Evolutionary conservation across 2,888 invertebrate genomes (phyloP).

Genomic region (Ectobius pallidus): DNA sequence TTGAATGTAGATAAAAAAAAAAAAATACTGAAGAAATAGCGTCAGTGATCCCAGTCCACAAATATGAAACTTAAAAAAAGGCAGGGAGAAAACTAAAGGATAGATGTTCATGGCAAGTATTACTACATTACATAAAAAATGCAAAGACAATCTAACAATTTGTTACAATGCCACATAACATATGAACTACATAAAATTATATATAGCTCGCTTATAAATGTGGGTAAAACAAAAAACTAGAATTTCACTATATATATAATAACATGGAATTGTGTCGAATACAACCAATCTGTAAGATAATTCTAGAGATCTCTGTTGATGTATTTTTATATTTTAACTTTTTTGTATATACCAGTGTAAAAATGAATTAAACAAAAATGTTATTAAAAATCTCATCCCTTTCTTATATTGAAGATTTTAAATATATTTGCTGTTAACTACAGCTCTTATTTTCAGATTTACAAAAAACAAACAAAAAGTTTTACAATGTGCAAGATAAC

Average conservation of each 20-base stretch:
- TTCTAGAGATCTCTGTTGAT: background rate
- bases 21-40: conserved; percentile 26
- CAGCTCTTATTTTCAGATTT: conserved; percentile 6
- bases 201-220: background rate
- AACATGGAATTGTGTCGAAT: background rate
- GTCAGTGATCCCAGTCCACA: conserved; percentile 24
- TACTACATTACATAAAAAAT: conserved; percentile 18
- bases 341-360: background rate
- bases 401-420: background rate
- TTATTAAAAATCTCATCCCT: conserved; percentile 1
- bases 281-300: background rate
- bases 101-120: background rate
- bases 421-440: conserved; percentile 8
- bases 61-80: conserved; percentile 24
- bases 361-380: background rate
- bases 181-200: conserved; percentile 4
- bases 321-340: background rate
- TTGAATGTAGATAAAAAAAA: background rate
- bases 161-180: conserved; percentile 9
- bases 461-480: background rate
- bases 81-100: background rate
- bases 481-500: conserved; percentile 18
- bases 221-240: background rate
- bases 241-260: background rate
- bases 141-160: conserved; percentile 16